Percentiles rank a stretch among this genome's conserved stretches.
These are phyloP conservation scores for Melanostigma gelatinosum DNA, from an alignment of 2,113 vertebrate species.

Conservation along the genomic window DNA sequence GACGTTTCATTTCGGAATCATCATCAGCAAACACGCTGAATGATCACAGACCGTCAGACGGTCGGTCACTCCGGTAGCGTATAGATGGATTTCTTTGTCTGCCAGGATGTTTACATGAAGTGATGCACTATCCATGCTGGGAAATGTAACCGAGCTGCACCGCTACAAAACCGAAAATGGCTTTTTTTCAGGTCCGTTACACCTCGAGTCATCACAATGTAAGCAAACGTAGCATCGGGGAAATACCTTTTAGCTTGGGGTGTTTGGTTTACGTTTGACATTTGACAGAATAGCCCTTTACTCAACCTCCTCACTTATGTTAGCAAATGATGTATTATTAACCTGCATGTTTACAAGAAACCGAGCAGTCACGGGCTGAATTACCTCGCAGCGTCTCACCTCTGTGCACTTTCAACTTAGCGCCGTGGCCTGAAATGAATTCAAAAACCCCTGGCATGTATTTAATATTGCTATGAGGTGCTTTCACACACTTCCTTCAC, in stretches of 20 bases:
- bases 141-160: not conserved
- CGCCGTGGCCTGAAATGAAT: not conserved
- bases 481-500: slow-evolving; percentile 37
- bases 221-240: not conserved
- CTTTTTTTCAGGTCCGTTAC: not conserved
- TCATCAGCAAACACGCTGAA: slow-evolving; percentile 53
- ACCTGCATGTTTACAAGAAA: not conserved
- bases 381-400: not conserved
- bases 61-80: slow-evolving; percentile 40
- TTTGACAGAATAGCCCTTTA: slow-evolving; percentile 20
- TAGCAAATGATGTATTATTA: not conserved
- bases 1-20: slow-evolving; percentile 60
- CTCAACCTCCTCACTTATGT: not conserved
- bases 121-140: not conserved
- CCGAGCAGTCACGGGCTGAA: not conserved
- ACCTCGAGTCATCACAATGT: slow-evolving; percentile 1
- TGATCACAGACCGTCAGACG: slow-evolving; percentile 55
- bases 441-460: not conserved
- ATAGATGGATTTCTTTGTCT: slow-evolving; percentile 40
- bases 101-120: slow-evolving; percentile 19
- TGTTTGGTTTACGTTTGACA: not conserved
- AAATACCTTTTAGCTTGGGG: not conserved
- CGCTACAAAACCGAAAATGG: not conserved
- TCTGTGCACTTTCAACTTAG: slow-evolving; percentile 12
- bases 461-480: slow-evolving; percentile 16